These are phyloP conservation scores for Eucidaris tribuloides DNA, from an alignment of 35 echinoderm and acorn worm species.

Conservation along the genomic window DNA sequence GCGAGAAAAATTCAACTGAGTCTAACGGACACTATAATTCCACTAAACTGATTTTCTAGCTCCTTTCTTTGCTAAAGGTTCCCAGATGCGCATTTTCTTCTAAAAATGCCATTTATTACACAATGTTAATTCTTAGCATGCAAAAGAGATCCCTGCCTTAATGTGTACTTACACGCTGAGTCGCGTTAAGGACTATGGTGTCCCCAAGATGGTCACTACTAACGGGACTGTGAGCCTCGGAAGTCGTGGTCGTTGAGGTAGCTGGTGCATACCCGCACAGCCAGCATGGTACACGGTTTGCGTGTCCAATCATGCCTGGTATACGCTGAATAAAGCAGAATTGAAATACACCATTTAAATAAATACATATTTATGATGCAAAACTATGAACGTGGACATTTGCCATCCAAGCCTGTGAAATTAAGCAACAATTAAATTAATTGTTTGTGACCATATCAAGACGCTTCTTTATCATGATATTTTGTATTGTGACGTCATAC, in stretches of 20 bases:
- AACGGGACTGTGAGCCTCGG: constrained; percentile 62
- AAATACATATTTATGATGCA: too few species aligned
- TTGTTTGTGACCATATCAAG: not conserved
- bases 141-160: too few species aligned
- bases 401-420: not conserved
- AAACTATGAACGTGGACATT: not conserved
- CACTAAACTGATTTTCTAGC: too few species aligned
- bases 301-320: not conserved
- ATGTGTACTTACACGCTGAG: constrained; percentile 99
- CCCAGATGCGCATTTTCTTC: too few species aligned
- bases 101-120: too few species aligned
- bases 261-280: constrained; percentile 83
- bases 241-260: constrained; percentile 84
- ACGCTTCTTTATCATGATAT: not conserved
- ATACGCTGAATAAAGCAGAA: constrained; percentile 51
- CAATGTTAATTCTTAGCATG: too few species aligned
- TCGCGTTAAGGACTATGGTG: constrained; percentile 93
- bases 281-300: constrained; percentile 78
- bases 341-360: not conserved
- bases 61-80: too few species aligned
- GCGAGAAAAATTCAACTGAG: too few species aligned
- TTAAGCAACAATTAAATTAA: not conserved
- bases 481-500: not conserved
- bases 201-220: constrained; percentile 91
- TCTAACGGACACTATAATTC: too few species aligned